Evolutionary conservation across 2,888 invertebrate species (phyloP), one percentile per base, ranked within the genome.

Genomic region (Callimorpha dominula): DNA sequence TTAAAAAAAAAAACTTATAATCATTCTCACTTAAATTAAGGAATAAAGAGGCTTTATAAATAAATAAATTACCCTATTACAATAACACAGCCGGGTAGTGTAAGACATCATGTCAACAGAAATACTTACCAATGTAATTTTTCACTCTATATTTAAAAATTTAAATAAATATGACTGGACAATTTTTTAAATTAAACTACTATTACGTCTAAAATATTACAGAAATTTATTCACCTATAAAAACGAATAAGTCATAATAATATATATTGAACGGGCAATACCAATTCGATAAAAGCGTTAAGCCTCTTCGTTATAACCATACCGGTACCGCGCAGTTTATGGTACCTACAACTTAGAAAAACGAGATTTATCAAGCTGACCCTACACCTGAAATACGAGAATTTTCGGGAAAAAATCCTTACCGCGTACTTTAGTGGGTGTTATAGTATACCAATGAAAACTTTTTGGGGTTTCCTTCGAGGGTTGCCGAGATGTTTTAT

Each of bases 201-300:
- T 31, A 31, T 73, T 73, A 43, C 69, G 54, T 70, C 49, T 1
- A 65, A 65, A 73, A 75, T 54, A 62, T 64, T 74, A 74, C 80
- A 75, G 74, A 70, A 74, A 72, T 67, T 77, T 76, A 77, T 74
- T 75, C 68, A 11, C 72, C 70, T 75, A 74, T 73, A 77, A 74
- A 73, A 79, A 69, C 65, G 46, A 65, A 77, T 71, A 84, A 73
- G 57, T 20, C 31, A 82, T 84, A 82, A 78, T 84, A 78, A 84
- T 76, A 79, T 70, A 75, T 79, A 72, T 65, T 60, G 79, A 78
- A 68, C 67, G 65, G 74, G 71, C 89, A 88, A 89, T 88, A 50
- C 20, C 46, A 50, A 91, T 91, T 91, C 89, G 91, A 91, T 92
- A 92, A 90, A 93, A 92, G 90, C 92, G 93, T 93, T 93, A 4